Base-by-base conservation (phyloP, 2,113 vertebrate species). In the Psophia crepitans region DNA sequence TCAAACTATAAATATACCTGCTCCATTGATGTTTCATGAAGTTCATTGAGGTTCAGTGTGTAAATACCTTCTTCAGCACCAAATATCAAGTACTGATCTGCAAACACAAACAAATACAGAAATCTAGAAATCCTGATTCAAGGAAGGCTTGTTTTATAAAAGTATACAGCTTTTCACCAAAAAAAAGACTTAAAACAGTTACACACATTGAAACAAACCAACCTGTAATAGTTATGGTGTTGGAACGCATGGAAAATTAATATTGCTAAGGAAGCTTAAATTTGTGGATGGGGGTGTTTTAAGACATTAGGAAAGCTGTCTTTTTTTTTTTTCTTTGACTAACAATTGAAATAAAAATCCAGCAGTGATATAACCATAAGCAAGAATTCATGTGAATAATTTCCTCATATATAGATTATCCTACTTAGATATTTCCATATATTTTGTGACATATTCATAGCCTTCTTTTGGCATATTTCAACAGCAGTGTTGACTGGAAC, bases 41-140 rank as follows among this genome's bases (percentile, higher is more conserved):
- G 98, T 95, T 99, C 99, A 89, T 99, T 99, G 73, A 99, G 99
- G 96, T 99, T 99, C 91, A 99, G 97, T 5, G 99, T 99, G 96
- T 99, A 99, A 98, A 99, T 99, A 57, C 99, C 99, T 97, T 99
- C 99, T 96, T 99, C 99, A 4, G 99, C 99, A 94, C 99, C 99
- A 96, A 99, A 99, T 98, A 99, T 99, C 96, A 99, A 98, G 98
- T 99, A 99, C 66, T 99, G 99, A 97, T 99, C 99, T 99, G 95
- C 90, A 99, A 97, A 77, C 33, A 90, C 30, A 85, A 75, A 22
- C 6, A 71, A 74, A 33, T 60, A 51, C 56, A 61, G n/a, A n/a
- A n/a, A 69, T 5, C 28, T 14, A 54, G 60, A 64, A 84, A 77
- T 39, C 9, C 21, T 48, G 30, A 75, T 33, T 66, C 65, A 49